These are phyloP conservation scores for Drymodes brunneopygia DNA, from an alignment of 2,113 vertebrate genomes.

Conservation along the genomic window DNA sequence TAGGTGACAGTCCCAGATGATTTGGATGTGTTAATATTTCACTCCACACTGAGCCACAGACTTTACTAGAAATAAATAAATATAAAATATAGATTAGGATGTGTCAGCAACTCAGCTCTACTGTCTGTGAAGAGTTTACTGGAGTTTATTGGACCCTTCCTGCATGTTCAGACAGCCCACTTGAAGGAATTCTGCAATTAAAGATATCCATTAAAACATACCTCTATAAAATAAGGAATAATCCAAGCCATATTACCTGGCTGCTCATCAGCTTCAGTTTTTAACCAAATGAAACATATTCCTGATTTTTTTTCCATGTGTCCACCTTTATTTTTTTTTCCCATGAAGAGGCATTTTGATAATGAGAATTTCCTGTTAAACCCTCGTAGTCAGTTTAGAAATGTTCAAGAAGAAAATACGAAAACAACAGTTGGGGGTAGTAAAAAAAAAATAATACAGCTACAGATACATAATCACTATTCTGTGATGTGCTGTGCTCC, in stretches of 20 bases:
- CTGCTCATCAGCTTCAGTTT: not conserved
- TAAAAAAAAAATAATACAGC: not conserved
- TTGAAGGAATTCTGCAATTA: not conserved
- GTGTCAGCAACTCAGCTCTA: not conserved
- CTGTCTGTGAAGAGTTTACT: not conserved
- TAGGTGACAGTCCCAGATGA: too few relatives aligned
- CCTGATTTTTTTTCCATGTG: not conserved
- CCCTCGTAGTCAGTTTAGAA: not conserved
- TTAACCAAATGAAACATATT: not conserved
- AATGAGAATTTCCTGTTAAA: not conserved
- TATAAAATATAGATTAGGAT: not conserved
- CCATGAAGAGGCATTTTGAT: not conserved
- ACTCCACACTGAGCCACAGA: not conserved
- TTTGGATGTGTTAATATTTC: not conserved
- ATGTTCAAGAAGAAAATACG: not conserved
- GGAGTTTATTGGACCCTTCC: not conserved
- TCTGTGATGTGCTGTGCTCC: slow-evolving; percentile 3
- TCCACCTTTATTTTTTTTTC: not conserved
- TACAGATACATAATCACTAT: not conserved
- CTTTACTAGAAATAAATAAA: not conserved
- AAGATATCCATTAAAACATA: not conserved
- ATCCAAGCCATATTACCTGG: not conserved
- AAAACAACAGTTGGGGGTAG: not conserved
- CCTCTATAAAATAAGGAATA: not conserved
- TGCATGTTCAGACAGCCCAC: rapidly evolving